These are phyloP conservation scores for Caenorhabditis uteleia DNA, from an alignment of 2,888 invertebrate genomes.

Conservation along the genomic window DNA sequence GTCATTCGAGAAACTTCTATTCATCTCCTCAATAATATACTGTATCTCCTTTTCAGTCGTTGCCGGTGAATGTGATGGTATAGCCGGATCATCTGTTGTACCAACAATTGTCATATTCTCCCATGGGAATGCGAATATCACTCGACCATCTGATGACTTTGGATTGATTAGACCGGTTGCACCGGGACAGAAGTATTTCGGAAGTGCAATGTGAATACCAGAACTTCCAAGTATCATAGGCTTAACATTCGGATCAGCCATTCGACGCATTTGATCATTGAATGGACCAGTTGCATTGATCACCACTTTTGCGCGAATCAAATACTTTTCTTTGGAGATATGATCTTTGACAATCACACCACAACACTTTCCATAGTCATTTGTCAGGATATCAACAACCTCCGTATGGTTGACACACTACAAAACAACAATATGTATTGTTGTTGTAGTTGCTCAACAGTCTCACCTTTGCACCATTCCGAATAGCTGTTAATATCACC, in stretches of 20 bases:
- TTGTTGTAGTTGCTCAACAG: background rate
- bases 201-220: conserved; percentile 18
- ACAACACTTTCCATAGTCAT: conserved; percentile 13
- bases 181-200: conserved; percentile 22
- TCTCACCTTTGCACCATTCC: conserved; percentile 18
- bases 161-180: conserved; percentile 13
- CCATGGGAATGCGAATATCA: conserved; percentile 23
- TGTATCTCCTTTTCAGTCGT: conserved; percentile 13
- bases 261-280: conserved; percentile 16
- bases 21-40: conserved; percentile 23
- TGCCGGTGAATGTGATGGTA: conserved; percentile 6
- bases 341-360: conserved; percentile 24
- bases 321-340: conserved; percentile 10
- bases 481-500: conserved; percentile 18
- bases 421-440: background rate
- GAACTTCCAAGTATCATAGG: conserved; percentile 19
- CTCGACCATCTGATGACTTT: conserved; percentile 21
- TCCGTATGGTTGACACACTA: conserved; percentile 26
- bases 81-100: conserved; percentile 9
- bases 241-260: conserved; percentile 12
- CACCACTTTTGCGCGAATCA: conserved; percentile 20
- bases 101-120: conserved; percentile 17
- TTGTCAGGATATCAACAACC: conserved; percentile 13
- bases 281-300: conserved; percentile 26
- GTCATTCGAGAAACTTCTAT: conserved; percentile 14